Percentiles rank a stretch among this genome's conserved stretches.
Conservation (phyloP, 37 sponge, comb jelly and placozoan species). For the Amphimedon queenslandica region DNA sequence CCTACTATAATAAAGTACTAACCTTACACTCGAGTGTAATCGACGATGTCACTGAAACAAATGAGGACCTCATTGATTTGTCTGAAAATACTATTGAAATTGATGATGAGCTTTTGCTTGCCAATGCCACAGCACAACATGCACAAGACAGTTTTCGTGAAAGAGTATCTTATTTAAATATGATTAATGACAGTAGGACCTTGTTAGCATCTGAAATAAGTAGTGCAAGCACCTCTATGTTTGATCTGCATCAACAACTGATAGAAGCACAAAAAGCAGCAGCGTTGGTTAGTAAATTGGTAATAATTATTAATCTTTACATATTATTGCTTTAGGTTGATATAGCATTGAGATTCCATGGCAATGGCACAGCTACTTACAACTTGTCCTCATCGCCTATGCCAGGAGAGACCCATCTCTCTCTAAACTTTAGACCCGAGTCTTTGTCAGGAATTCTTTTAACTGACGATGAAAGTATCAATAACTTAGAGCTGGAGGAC, state of each 20-base stretch:
- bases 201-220: background rate
- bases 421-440: conserved; percentile 36
- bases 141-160: background rate
- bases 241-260: background rate
- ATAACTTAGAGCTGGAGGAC: background rate
- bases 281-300: conserved; percentile 3
- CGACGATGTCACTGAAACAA: background rate
- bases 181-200: background rate
- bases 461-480: too few relatives aligned
- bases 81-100: background rate
- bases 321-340: conserved; percentile 33
- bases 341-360: conserved; percentile 57
- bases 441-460: conserved; percentile 11
- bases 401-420: conserved; percentile 1
- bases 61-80: background rate
- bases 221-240: background rate
- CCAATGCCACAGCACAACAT: background rate
- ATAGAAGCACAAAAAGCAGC: conserved; percentile 23
- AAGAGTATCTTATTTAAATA: background rate
- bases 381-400: background rate
- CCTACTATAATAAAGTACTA: too few relatives aligned
- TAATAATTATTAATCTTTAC: background rate
- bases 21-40: too few relatives aligned
- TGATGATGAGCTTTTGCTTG: background rate
- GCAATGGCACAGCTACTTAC: conserved; percentile 44